Evolutionary conservation across 2,888 invertebrate genomes (phyloP).

Genomic region (Cephus pygmeus): DNA sequence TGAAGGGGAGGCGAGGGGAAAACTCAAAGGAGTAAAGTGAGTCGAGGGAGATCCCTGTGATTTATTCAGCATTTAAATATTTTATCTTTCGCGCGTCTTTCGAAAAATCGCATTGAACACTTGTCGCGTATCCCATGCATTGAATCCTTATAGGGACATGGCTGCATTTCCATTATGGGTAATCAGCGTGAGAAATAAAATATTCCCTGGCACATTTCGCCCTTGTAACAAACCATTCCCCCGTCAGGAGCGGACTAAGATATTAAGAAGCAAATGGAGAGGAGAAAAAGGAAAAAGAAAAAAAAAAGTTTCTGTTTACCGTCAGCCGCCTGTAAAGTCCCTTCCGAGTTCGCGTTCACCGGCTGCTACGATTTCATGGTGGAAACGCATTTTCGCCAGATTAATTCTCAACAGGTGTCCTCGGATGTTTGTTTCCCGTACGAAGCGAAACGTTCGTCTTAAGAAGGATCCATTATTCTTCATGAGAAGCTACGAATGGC

Average conservation of each 20-base stretch:
- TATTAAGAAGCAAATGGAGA: background rate
- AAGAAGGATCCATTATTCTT: conserved; percentile 4
- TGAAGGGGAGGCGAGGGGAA: background rate
- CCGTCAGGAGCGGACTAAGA: background rate
- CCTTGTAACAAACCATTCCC: background rate
- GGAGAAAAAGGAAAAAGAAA: background rate
- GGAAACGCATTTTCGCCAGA: background rate
- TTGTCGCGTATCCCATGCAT: conserved; percentile 24
- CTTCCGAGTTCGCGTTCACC: background rate
- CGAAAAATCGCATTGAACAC: conserved; percentile 36
- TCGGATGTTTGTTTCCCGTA: background rate
- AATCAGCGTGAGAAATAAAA: background rate
- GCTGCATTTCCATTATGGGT: background rate
- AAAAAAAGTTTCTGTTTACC: background rate
- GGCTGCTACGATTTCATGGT: background rate
- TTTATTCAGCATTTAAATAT: conserved; percentile 43
- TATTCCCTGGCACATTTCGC: background rate
- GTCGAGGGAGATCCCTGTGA: conserved; percentile 24
- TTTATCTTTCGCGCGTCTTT: conserved; percentile 35
- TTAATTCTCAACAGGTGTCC: conserved; percentile 7
- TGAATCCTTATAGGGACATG: conserved; percentile 5
- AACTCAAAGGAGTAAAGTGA: background rate
- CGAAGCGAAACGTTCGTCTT: background rate
- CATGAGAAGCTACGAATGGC: background rate
- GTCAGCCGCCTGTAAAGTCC: background rate